Percentiles rank a stretch among this genome's conserved stretches.
Conservation (phyloP, 2,888 invertebrate genomes). For the Carcina quercana region DNA sequence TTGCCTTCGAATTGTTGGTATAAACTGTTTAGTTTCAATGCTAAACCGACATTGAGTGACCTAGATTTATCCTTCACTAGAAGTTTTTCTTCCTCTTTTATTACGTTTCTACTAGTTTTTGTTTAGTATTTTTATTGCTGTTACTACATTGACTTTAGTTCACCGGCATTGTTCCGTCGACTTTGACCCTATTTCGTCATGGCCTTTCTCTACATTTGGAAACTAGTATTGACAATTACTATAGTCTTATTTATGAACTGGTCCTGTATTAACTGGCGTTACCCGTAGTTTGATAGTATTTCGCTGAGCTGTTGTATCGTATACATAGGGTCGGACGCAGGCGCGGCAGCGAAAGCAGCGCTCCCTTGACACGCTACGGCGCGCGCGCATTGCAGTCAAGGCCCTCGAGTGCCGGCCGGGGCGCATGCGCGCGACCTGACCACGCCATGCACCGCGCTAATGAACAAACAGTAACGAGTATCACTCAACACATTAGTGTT, state of each 20-base stretch:
- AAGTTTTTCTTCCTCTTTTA: slow-evolving; percentile 24
- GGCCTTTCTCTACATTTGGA: too few species aligned
- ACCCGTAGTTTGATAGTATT: too few species aligned
- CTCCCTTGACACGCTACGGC: slow-evolving; percentile 73
- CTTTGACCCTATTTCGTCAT: too few species aligned
- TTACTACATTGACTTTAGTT: too few species aligned
- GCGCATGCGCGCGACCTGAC: slow-evolving; percentile 34
- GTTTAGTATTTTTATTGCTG: too few species aligned
- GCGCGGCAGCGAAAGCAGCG: slow-evolving; percentile 71
- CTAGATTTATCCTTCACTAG: slow-evolving; percentile 32
- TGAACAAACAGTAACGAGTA: slow-evolving; percentile 35
- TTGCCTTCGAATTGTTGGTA: slow-evolving; percentile 47
- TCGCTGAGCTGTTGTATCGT: too few species aligned
- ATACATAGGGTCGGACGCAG: slow-evolving; percentile 44
- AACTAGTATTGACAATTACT: too few species aligned
- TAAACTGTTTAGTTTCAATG: slow-evolving; percentile 47
- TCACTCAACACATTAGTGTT: not conserved
- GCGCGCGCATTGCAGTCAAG: slow-evolving; percentile 72
- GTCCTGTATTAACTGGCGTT: too few species aligned
- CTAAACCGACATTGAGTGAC: slow-evolving; percentile 43
- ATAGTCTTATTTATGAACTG: too few species aligned
- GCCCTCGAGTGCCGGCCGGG: slow-evolving; percentile 36
- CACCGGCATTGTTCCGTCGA: too few species aligned
- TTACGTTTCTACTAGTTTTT: too few species aligned
- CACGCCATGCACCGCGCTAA: slow-evolving; percentile 30